phyloP scores from a whole-genome alignment of 2,888 invertebrate species.

The Chesias legatella region DNA sequence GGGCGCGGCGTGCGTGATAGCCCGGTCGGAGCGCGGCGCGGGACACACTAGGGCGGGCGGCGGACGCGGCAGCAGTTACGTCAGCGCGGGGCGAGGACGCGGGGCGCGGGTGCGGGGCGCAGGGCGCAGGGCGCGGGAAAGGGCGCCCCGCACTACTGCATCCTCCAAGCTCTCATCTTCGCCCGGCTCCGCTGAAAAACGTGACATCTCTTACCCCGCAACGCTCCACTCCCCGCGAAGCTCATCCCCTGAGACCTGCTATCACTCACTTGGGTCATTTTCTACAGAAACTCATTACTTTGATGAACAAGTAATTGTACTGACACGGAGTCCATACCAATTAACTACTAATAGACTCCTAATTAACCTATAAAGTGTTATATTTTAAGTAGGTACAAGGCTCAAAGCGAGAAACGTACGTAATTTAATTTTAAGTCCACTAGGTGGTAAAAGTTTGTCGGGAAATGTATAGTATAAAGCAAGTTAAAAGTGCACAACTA shows the following conservation, averaged over 20 bases:
- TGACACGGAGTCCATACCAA: conserved; percentile 16
- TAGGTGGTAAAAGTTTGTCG: conserved; percentile 14
- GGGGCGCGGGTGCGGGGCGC: conserved; percentile 33
- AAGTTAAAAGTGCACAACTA: no score
- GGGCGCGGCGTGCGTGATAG: conserved; percentile 63
- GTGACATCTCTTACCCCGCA: conserved; percentile 60
- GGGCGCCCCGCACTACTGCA: conserved; percentile 71
- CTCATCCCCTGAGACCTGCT: conserved; percentile 35
- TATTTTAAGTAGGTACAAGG: conserved; percentile 11
- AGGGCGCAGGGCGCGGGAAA: conserved; percentile 29
- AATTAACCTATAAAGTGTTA: conserved; percentile 15
- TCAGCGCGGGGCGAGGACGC: conserved; percentile 65
- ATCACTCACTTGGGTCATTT: conserved; percentile 52
- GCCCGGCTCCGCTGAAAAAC: conserved; percentile 64
- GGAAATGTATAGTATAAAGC: conserved; percentile 5
- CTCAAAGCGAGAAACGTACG: conserved; percentile 6
- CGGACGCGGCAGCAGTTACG: conserved; percentile 75
- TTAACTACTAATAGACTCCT: conserved; percentile 14
- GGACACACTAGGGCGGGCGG: conserved; percentile 76
- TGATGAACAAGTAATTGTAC: conserved; percentile 33
- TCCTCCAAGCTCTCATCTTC: conserved; percentile 69
- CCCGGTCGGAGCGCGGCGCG: conserved; percentile 73
- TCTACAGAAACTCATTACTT: conserved; percentile 50
- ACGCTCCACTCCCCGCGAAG: conserved; percentile 35
- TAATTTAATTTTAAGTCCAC: conserved; percentile 15